Evolutionary conservation across 2,888 invertebrate genomes (phyloP).

Genomic region (Dicranocentrus wangi): DNA sequence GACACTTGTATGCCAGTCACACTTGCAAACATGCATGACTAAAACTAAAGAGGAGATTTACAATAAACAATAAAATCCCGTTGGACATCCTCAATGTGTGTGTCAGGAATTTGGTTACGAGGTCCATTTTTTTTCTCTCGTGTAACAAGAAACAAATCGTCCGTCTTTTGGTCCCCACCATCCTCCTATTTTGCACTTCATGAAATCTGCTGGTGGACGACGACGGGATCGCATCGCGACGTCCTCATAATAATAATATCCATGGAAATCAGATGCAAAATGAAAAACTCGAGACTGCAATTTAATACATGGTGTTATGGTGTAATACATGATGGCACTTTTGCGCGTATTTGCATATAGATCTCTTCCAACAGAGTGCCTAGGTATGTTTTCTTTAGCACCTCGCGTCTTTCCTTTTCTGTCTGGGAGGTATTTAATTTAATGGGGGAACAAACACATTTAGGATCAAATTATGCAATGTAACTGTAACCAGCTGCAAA

Average conservation of each 20-base stretch:
- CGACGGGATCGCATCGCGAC: too few species aligned
- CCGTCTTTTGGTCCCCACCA: too few species aligned
- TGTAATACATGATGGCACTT: too few species aligned
- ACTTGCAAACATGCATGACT: constrained; percentile 50
- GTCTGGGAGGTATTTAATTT: too few species aligned
- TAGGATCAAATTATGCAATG: constrained; percentile 39
- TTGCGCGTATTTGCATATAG: too few species aligned
- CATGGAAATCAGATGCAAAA: constrained; percentile 43
- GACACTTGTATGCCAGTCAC: constrained; percentile 47
- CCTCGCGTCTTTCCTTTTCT: too few species aligned
- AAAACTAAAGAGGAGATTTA: constrained; percentile 61
- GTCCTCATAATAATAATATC: too few species aligned
- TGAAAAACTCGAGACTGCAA: constrained; percentile 1
- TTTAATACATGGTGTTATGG: constrained; percentile 25
- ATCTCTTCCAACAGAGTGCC: too few species aligned
- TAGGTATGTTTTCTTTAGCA: too few species aligned
- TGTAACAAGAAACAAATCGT: constrained; percentile 9
- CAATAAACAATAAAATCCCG: constrained; percentile 68
- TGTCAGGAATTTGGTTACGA: constrained; percentile 65
- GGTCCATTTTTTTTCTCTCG: constrained; percentile 39
- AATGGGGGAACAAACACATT: constrained; percentile 38
- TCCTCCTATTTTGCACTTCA: too few species aligned
- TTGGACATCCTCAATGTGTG: constrained; percentile 63
- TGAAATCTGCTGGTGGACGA: too few species aligned
- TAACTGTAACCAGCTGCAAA: constrained; percentile 11